phyloP scores from a whole-genome alignment of 2,888 invertebrate genomes.

The Cephus runcator region DNA sequence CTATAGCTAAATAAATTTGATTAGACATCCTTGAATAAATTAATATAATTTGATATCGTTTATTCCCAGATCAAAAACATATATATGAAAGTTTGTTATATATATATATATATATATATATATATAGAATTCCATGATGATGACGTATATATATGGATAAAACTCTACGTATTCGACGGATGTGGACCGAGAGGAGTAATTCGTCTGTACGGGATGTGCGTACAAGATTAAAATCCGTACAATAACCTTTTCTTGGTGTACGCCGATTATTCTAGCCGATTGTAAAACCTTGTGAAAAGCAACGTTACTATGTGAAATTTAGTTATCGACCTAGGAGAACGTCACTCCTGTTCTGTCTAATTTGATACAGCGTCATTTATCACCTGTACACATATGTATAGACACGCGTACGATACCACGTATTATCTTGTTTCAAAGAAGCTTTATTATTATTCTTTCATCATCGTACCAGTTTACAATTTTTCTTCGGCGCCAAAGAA shows the following conservation, averaged over 20 bases:
- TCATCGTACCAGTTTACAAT: neutral
- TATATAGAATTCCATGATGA: slow-evolving; percentile 28
- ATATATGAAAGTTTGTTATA: too few relatives aligned
- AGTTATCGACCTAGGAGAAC: neutral
- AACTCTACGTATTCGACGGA: neutral
- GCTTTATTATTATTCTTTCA: neutral
- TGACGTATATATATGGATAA: slow-evolving; percentile 21
- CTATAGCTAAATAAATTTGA: slow-evolving; percentile 9
- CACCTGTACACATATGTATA: neutral
- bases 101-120: neutral
- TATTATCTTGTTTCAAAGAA: neutral
- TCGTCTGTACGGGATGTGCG: neutral
- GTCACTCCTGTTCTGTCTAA: neutral
- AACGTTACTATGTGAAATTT: neutral
- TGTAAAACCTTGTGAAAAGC: neutral
- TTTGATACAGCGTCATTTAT: neutral
- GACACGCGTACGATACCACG: neutral
- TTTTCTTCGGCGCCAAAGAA: neutral
- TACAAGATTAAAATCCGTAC: neutral
- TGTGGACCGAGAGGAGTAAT: neutral
- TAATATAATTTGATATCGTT: neutral
- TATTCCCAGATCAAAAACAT: neutral
- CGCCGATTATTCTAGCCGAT: neutral
- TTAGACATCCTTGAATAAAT: slow-evolving; percentile 21
- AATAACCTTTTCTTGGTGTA: neutral